These are phyloP conservation scores for Eupithecia pulchellata DNA, from an alignment of 2,888 invertebrate species.

Conservation along the genomic window DNA sequence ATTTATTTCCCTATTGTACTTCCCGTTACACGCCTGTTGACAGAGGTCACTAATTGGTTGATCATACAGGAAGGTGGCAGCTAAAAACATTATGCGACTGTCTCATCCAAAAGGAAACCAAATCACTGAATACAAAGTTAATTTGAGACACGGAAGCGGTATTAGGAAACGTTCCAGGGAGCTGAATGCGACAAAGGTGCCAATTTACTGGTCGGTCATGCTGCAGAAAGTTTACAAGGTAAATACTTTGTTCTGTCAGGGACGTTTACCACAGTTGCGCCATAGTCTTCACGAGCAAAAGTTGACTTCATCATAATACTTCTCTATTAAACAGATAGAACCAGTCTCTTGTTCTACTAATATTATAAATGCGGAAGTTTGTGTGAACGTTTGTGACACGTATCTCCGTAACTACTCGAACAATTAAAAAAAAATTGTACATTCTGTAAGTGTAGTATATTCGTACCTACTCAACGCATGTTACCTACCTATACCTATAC, in stretches of 20 bases:
- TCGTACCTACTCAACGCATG: too few species aligned
- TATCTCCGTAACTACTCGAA: too few species aligned
- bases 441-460: too few species aligned
- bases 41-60: slow-evolving; percentile 20
- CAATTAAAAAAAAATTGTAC: too few species aligned
- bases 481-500: too few species aligned
- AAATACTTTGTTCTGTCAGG: slow-evolving; percentile 12
- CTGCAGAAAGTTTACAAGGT: slow-evolving; percentile 15
- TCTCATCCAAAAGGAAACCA: slow-evolving; percentile 29
- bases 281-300: background rate
- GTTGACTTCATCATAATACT: background rate
- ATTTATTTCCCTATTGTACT: slow-evolving; percentile 3
- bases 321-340: background rate
- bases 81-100: slow-evolving; percentile 19
- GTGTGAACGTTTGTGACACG: too few species aligned
- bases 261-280: background rate
- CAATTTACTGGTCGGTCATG: slow-evolving; percentile 15
- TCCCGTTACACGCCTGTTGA: background rate
- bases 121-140: slow-evolving; percentile 33
- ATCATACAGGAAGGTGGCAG: slow-evolving; percentile 18
- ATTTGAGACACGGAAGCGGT: slow-evolving; percentile 34
- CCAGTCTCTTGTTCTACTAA: background rate
- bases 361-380: too few species aligned
- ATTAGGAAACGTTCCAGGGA: slow-evolving; percentile 34
- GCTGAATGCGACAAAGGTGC: slow-evolving; percentile 25